Conservation (phyloP, 2,113 vertebrate species). For the Micromys minutus region DNA sequence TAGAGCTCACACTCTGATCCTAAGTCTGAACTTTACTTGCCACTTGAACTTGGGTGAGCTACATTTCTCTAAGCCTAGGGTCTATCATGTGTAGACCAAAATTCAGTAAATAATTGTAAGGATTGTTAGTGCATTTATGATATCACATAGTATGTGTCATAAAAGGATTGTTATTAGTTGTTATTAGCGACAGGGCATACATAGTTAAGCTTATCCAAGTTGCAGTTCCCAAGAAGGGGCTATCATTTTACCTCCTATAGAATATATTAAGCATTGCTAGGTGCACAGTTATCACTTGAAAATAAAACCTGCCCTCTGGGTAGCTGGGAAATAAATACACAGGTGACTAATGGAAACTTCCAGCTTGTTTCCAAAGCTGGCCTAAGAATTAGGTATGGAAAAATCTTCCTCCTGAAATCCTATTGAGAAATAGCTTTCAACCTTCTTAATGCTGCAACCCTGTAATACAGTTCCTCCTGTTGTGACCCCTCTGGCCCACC, state of each 20-base stretch:
- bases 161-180: background rate
- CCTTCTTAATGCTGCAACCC: background rate
- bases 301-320: constrained; percentile 55
- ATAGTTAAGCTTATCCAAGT: constrained; percentile 21
- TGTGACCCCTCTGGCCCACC: background rate
- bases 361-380: constrained; percentile 61
- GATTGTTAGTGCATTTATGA: constrained; percentile 34
- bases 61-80: background rate
- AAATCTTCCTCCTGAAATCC: constrained; percentile 56
- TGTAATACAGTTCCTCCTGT: background rate
- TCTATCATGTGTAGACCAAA: constrained; percentile 4
- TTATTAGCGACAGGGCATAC: background rate
- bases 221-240: background rate
- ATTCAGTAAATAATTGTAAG: constrained; percentile 24
- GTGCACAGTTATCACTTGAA: constrained; percentile 50
- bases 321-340: constrained; percentile 59
- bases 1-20: background rate
- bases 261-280: constrained; percentile 30
- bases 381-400: constrained; percentile 65
- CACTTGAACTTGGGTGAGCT: constrained; percentile 15
- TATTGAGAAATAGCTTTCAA: background rate
- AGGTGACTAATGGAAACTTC: constrained; percentile 70
- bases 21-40: constrained; percentile 42
- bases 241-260: background rate
- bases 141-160: background rate